Evolutionary conservation across 2,888 invertebrate genomes (phyloP).

Genomic region (Chydorus sphaericus): DNA sequence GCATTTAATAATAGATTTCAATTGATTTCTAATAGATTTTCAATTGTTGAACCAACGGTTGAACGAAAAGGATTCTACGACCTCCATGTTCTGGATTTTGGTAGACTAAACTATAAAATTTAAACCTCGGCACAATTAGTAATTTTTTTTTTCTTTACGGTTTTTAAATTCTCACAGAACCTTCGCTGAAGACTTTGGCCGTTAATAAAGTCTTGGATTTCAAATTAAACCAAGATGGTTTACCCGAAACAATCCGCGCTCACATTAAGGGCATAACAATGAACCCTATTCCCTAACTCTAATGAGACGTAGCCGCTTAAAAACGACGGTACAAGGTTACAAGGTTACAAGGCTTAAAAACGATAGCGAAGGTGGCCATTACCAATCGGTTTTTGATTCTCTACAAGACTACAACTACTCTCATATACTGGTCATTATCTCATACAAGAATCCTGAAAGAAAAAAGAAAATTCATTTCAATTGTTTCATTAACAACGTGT

Average conservation of each 20-base stretch:
- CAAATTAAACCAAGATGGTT: slow-evolving; percentile 42
- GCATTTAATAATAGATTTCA: not conserved
- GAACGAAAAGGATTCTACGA: slow-evolving; percentile 64
- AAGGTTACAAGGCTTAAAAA: too few species aligned
- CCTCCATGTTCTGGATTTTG: slow-evolving; percentile 62
- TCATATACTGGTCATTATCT: too few species aligned
- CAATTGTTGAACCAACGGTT: slow-evolving; percentile 5
- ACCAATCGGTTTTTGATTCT: not conserved
- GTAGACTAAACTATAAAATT: too few species aligned
- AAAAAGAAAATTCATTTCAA: too few species aligned
- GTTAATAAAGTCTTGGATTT: slow-evolving; percentile 48
- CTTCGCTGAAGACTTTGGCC: slow-evolving; percentile 55
- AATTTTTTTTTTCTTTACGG: not conserved
- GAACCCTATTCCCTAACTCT: too few species aligned
- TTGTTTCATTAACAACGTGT: too few species aligned
- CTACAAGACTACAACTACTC: too few species aligned
- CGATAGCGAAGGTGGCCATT: not conserved
- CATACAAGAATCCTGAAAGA: too few species aligned
- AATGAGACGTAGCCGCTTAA: slow-evolving; percentile 34
- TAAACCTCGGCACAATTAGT: not conserved
- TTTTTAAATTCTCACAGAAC: slow-evolving; percentile 35
- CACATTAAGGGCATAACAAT: slow-evolving; percentile 53
- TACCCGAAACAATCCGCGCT: slow-evolving; percentile 46
- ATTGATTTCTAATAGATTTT: slow-evolving; percentile 17
- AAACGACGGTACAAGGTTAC: too few species aligned